Conservation (phyloP, 2,797 vertebrate genomes). For the Momotus momota region DNA sequence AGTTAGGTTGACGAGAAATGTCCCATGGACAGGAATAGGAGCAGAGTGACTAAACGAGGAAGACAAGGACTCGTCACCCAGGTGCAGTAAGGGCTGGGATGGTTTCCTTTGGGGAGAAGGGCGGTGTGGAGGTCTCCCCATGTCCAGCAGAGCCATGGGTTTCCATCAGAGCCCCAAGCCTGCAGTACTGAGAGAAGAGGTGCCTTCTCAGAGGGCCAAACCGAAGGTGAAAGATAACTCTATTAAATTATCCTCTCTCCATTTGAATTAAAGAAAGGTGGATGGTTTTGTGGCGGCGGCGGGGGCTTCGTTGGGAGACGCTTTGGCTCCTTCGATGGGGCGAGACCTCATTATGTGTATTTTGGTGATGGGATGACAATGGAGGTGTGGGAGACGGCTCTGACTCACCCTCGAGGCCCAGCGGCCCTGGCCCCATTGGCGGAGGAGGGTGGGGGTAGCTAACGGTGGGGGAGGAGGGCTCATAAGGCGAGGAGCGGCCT, state of each 20-base stretch:
- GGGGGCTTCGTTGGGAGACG: conserved; percentile 20
- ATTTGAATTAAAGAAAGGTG: neutral
- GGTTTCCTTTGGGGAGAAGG: neutral
- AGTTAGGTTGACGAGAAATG: neutral
- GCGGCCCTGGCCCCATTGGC: neutral
- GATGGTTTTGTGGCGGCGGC: neutral
- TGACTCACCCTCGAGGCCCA: conserved; percentile 43
- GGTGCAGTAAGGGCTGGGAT: neutral
- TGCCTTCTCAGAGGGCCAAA: neutral
- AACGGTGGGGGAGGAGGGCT: neutral
- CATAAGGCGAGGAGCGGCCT: neutral
- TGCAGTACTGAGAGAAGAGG: neutral
- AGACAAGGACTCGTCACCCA: too few species aligned
- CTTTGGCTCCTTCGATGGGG: conserved; percentile 26
- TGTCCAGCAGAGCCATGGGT: fast-evolving
- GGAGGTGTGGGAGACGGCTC: conserved; percentile 44
- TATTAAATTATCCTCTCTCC: neutral
- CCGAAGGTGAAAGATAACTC: neutral
- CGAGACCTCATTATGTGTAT: conserved; percentile 48
- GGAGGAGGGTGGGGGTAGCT: conserved; percentile 32
- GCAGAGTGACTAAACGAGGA: neutral
- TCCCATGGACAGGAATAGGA: neutral
- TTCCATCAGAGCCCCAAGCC: neutral
- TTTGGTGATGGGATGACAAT: conserved; percentile 65
- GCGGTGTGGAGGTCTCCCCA: fast-evolving